Conservation (phyloP, 1,140 invertebrate genomes). For the Parasteatoda tepidariorum region DNA sequence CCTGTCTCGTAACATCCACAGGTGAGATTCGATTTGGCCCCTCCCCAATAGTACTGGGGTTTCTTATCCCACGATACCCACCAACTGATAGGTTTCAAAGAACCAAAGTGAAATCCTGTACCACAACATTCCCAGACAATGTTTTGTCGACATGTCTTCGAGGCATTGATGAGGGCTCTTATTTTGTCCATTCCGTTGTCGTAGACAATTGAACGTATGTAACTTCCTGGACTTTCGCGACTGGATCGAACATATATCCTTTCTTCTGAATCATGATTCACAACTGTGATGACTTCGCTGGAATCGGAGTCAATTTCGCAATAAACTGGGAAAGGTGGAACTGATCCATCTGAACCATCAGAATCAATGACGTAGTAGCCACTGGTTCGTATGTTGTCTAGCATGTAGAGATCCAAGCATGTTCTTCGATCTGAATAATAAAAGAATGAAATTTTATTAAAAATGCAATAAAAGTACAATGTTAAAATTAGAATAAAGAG, state of each 20-base stretch:
- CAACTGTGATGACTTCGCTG: conserved; percentile 55
- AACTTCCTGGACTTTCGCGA: conserved; percentile 58
- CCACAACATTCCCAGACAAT: conserved; percentile 63
- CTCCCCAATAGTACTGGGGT: conserved; percentile 62
- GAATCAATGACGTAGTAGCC: conserved; percentile 63
- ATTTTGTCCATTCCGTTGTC: conserved; percentile 58
- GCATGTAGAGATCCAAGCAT: conserved; percentile 61
- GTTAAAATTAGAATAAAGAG: neutral
- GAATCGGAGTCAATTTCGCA: conserved; percentile 53
- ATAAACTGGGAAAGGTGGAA: conserved; percentile 62
- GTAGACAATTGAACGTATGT: conserved; percentile 61
- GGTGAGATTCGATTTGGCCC: conserved; percentile 12
- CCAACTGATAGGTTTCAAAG: conserved; percentile 60
- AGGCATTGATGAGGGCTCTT: conserved; percentile 58
- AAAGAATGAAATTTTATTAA: too few species aligned
- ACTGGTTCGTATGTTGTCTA: conserved; percentile 56
- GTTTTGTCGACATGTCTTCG: conserved; percentile 61
- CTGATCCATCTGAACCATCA: conserved; percentile 54
- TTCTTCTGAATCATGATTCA: conserved; percentile 64
- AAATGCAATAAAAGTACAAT: neutral
- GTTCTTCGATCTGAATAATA: conserved; percentile 33
- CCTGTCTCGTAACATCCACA: conserved; percentile 60
- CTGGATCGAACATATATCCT: conserved; percentile 60
- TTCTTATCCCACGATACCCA: conserved; percentile 58
- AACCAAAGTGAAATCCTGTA: conserved; percentile 62